These are phyloP conservation scores for Cinara cedri DNA, from an alignment of 2,888 invertebrate genomes.

Conservation along the genomic window DNA sequence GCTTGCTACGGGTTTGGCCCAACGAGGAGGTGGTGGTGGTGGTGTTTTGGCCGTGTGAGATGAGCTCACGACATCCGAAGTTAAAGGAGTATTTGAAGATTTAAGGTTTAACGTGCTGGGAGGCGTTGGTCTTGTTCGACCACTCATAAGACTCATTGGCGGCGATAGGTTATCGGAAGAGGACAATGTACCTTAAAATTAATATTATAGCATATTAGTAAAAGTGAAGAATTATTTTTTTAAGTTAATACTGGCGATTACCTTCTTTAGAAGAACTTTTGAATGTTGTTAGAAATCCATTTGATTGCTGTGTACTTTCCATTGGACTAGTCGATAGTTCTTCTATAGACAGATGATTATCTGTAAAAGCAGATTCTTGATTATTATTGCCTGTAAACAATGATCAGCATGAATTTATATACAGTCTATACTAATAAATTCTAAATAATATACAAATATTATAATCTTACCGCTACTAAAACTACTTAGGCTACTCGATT, in stretches of 20 bases:
- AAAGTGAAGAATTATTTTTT: too few relatives aligned
- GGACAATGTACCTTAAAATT: slow-evolving; percentile 59
- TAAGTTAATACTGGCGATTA: neutral
- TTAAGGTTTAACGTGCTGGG: slow-evolving; percentile 82
- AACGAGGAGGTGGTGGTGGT: slow-evolving; percentile 83
- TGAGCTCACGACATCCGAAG: slow-evolving; percentile 58
- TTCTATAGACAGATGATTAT: slow-evolving; percentile 59
- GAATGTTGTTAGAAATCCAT: slow-evolving; percentile 70
- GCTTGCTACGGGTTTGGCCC: slow-evolving; percentile 76
- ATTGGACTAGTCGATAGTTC: slow-evolving; percentile 62
- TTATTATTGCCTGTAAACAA: slow-evolving; percentile 62
- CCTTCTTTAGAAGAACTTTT: slow-evolving; percentile 65
- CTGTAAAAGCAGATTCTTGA: slow-evolving; percentile 62
- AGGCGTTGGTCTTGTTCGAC: slow-evolving; percentile 77
- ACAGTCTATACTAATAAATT: neutral
- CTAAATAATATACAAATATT: neutral
- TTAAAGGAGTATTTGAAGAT: slow-evolving; percentile 63
- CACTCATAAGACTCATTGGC: slow-evolving; percentile 57
- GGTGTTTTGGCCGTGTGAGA: slow-evolving; percentile 66
- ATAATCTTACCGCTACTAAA: slow-evolving; percentile 68
- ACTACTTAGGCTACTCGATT: slow-evolving; percentile 76
- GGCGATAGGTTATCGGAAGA: slow-evolving; percentile 60
- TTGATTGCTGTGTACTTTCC: slow-evolving; percentile 66
- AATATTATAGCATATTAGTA: neutral
- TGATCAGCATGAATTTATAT: neutral